Evolutionary conservation across 2,113 vertebrate species (phyloP).

Genomic region (Protobothrops mucrosquamatus): DNA sequence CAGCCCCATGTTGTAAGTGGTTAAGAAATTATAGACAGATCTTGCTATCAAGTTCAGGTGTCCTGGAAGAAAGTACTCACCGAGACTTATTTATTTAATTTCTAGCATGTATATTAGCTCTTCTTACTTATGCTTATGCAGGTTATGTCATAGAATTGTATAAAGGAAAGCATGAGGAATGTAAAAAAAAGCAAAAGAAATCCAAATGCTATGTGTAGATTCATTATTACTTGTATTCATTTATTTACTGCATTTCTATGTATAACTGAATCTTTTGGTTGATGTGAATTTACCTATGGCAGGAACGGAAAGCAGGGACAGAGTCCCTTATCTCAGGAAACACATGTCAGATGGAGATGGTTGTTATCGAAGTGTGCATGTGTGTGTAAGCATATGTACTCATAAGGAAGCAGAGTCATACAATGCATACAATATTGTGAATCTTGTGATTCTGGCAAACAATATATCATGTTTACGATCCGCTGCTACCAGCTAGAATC

Average conservation of each 20-base stretch:
- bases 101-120: neutral
- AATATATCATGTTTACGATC: neutral
- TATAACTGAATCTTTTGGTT: neutral
- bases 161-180: neutral
- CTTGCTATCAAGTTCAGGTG: neutral
- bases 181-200: neutral
- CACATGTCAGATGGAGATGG: slow-evolving; percentile 12
- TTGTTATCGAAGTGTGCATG: neutral
- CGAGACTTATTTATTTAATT: neutral
- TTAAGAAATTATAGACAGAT: neutral
- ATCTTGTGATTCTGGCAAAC: neutral
- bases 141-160: neutral
- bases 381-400: neutral
- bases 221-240: neutral
- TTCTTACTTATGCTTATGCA: neutral
- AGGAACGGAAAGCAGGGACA: slow-evolving; percentile 1
- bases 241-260: neutral
- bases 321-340: slow-evolving; percentile 23
- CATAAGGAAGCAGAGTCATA: neutral
- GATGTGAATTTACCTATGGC: neutral
- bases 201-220: neutral
- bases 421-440: neutral
- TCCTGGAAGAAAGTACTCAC: neutral
- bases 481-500: neutral
- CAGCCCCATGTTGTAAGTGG: neutral